Conservation (phyloP, 2,113 vertebrate genomes). For the Elephantulus edwardii region DNA sequence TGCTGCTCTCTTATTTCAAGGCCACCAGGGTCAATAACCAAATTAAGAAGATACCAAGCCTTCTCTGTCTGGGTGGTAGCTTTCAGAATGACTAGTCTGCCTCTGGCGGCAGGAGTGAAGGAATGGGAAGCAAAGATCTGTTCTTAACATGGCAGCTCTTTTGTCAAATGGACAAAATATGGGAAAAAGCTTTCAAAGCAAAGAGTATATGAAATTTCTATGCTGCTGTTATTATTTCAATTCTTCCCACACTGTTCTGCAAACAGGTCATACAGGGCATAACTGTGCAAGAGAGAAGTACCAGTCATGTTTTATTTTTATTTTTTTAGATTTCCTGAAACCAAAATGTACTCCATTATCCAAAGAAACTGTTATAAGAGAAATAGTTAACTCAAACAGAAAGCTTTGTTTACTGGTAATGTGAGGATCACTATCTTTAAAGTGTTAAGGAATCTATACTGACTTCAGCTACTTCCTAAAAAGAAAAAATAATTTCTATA, state of each 20-base stretch:
- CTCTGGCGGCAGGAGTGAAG: background rate
- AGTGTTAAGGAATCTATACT: background rate
- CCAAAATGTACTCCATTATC: background rate
- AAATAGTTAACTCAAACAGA: background rate
- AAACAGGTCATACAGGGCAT: background rate
- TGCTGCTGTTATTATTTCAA: background rate
- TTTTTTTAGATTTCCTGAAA: background rate
- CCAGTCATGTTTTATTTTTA: too few species aligned
- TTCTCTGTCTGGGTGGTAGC: constrained; percentile 63
- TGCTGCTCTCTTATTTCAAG: constrained; percentile 66
- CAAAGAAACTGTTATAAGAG: background rate
- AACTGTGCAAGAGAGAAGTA: background rate
- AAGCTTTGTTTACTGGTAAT: background rate
- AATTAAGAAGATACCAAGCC: constrained; percentile 48
- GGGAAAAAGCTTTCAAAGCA: background rate
- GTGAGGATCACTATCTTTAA: background rate
- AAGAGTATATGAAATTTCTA: background rate
- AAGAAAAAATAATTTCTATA: constrained; percentile 26
- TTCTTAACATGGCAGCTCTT: background rate
- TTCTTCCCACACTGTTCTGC: background rate
- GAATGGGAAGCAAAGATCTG: background rate
- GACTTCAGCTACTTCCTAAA: background rate
- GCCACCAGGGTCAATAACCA: constrained; percentile 69
- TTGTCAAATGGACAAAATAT: background rate
- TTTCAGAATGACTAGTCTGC: background rate